phyloP scores from a whole-genome alignment of 2,113 vertebrate genomes.

The Cephalopholis sonnerati region DNA sequence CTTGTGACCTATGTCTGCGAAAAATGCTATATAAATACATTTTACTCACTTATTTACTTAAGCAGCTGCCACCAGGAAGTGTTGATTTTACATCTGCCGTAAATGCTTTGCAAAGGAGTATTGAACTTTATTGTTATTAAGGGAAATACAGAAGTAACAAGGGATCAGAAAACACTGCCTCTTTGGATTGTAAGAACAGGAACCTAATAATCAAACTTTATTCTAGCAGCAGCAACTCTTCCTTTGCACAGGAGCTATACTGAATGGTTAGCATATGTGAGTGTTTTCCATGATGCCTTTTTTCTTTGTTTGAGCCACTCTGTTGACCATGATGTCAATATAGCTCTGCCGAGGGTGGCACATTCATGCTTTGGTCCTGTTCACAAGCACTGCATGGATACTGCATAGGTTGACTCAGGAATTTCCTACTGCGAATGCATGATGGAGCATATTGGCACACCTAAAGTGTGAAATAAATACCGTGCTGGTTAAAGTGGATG shows the following conservation, averaged over 20 bases:
- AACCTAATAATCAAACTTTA: background rate
- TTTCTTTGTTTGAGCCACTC: constrained; percentile 16
- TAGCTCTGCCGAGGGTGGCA: background rate
- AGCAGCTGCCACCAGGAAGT: background rate
- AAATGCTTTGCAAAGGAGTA: background rate
- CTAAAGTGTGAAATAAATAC: background rate
- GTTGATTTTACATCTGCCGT: background rate
- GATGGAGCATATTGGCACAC: background rate
- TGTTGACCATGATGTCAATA: constrained; percentile 16
- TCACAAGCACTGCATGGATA: constrained; percentile 14
- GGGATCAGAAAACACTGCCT: background rate
- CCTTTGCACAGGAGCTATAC: background rate
- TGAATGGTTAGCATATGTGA: background rate
- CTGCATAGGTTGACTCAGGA: constrained; percentile 18
- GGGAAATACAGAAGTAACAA: background rate
- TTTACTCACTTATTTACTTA: no score
- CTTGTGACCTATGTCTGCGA: no score
- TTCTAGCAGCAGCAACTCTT: background rate
- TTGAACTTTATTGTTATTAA: background rate
- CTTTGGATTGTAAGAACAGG: background rate
- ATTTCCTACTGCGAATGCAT: constrained; percentile 12
- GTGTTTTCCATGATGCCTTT: background rate
- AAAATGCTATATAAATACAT: no score
- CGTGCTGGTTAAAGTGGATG: background rate
- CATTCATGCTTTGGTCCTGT: background rate